Base-by-base conservation (phyloP, 1,140 invertebrate species). In the Drosophila tani region DNA sequence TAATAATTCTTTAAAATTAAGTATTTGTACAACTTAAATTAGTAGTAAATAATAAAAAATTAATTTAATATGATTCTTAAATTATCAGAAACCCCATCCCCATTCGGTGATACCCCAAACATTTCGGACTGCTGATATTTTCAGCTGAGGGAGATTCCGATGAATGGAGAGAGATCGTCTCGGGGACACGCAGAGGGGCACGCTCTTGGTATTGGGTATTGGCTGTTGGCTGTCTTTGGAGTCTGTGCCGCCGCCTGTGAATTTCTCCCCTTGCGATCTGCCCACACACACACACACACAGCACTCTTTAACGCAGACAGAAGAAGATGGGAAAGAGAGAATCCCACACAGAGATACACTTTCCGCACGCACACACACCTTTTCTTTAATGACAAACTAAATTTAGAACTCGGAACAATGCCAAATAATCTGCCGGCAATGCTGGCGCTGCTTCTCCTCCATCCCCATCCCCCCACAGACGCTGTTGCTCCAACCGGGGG, bases 321-420 rank as follows among this genome's bases (percentile, higher is more conserved):
- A 40, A 9, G 35, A 24, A 68, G 35, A 65, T 32, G 46, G 19
- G 67, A 68, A 50, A 40, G 46, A 53, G 62, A 50, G 35, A 45
- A 45, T 24, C 21, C 38, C 35, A 56, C 47, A 74, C 21, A 67
- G 47, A 69, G 11, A 70, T 29, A 82, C 49, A 60, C 40, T 55
- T 64, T 65, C 49, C 29, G 56, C 50, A 77, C 66, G 66, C 75
- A 66, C 64, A 64, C 78, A 81, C 81, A 82, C 81, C 75, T 86
- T 86, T 70, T 84, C 67, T 79, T 90, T 90, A 90, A 90, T 90
- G 85, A 90, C 85, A 90, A 90, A 91, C 86, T 90, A 90, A 82
- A 91, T 79, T 82, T 90, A 90, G 85, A 90, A 91, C 85, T 90
- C 85, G 85, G 85, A 90, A 91, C 82, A 90, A 90, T 90, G 85